These are phyloP conservation scores for Urocyon cinereoargenteus DNA, from an alignment of 2,797 vertebrate genomes.

Conservation along the genomic window DNA sequence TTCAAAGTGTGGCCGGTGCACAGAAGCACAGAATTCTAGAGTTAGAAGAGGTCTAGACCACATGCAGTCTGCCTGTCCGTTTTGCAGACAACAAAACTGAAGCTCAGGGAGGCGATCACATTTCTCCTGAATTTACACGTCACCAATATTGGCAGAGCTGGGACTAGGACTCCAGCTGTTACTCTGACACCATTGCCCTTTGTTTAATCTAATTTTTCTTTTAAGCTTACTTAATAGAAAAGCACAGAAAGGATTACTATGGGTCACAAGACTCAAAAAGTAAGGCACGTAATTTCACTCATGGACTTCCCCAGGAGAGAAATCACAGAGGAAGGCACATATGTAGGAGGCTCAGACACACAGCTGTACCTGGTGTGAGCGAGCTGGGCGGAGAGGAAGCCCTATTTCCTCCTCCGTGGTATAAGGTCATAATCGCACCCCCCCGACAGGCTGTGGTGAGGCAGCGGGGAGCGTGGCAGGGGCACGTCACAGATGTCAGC, in stretches of 20 bases:
- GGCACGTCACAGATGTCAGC: neutral
- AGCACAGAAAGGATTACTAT: neutral
- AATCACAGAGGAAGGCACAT: neutral
- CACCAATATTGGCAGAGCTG: neutral
- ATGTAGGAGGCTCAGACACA: neutral
- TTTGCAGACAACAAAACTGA: slow-evolving; percentile 23
- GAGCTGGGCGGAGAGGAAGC: neutral
- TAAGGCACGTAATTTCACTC: neutral
- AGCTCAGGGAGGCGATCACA: neutral
- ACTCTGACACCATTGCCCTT: neutral
- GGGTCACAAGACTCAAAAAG: neutral
- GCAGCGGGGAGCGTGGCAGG: neutral
- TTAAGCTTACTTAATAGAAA: neutral
- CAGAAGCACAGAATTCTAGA: neutral
- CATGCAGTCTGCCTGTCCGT: neutral
- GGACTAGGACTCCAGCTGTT: neutral
- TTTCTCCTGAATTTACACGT: neutral
- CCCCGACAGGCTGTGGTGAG: neutral
- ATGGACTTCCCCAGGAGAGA: neutral
- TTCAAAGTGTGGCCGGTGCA: neutral
- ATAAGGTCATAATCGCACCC: neutral
- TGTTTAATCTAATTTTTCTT: neutral
- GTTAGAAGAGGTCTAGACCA: neutral
- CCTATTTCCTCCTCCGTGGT: neutral
- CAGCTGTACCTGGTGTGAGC: neutral